Evolutionary conservation across 2,888 invertebrate genomes (phyloP).

Genomic region (Dasypogon diadema): DNA sequence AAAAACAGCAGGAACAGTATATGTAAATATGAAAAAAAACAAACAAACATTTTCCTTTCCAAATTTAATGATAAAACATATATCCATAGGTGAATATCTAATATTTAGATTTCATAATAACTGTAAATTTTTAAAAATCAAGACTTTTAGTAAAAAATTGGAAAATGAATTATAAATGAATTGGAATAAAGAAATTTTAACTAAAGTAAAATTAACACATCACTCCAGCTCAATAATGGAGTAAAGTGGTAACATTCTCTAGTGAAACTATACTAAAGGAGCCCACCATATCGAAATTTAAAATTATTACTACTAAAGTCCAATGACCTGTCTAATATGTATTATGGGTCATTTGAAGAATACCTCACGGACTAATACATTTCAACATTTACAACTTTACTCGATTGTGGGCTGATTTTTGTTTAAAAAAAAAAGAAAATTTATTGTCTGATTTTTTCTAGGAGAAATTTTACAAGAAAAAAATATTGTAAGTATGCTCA

Average conservation of each 20-base stretch:
- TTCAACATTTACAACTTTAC: slow-evolving; percentile 1
- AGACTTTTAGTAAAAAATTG: slow-evolving; percentile 23
- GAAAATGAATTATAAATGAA: slow-evolving; percentile 21
- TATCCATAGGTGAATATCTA: slow-evolving; percentile 38
- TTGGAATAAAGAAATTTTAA: slow-evolving; percentile 19
- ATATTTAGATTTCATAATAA: slow-evolving; percentile 39
- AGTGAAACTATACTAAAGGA: neutral
- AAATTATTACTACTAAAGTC: too few relatives aligned
- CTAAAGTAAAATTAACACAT: slow-evolving; percentile 6
- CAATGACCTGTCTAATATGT: too few relatives aligned
- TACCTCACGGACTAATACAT: too few relatives aligned
- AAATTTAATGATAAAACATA: slow-evolving; percentile 21
- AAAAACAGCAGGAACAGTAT: slow-evolving; percentile 5
- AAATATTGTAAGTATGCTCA: slow-evolving; percentile 2
- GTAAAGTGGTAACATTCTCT: slow-evolving; percentile 3
- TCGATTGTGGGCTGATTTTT: neutral
- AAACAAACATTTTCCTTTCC: slow-evolving; percentile 5
- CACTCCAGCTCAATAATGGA: slow-evolving; percentile 2
- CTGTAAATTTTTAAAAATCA: slow-evolving; percentile 38
- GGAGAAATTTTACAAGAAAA: slow-evolving; percentile 31
- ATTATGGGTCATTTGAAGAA: too few relatives aligned
- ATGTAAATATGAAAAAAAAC: slow-evolving; percentile 13
- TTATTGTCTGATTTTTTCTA: slow-evolving; percentile 28
- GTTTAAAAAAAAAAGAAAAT: neutral
- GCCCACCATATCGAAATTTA: neutral